These are phyloP conservation scores for Dilophus febrilis DNA, from an alignment of 2,888 invertebrate species.

Conservation along the genomic window DNA sequence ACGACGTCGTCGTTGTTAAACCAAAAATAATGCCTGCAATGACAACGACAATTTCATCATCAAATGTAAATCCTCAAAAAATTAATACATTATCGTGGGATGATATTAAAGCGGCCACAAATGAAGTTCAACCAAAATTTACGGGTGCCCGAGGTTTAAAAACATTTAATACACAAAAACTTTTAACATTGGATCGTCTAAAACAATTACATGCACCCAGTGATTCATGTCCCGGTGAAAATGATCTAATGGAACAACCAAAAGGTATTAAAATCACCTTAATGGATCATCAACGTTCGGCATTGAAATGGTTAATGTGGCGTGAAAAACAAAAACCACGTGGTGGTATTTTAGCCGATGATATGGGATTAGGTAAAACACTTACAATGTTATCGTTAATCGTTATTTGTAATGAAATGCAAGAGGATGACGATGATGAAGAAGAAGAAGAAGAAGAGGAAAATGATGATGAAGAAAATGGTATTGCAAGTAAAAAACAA, in stretches of 20 bases:
- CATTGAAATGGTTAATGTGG: slow-evolving; percentile 78
- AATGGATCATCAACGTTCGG: slow-evolving; percentile 73
- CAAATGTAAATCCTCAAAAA: too few relatives aligned
- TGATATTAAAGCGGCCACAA: too few relatives aligned
- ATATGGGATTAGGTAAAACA: slow-evolving; percentile 44
- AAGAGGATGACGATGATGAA: slow-evolving; percentile 23
- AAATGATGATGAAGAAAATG: slow-evolving; percentile 7
- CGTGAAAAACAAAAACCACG: slow-evolving; percentile 69
- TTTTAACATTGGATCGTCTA: slow-evolving; percentile 52
- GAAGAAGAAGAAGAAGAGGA: slow-evolving; percentile 17
- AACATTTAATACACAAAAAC: slow-evolving; percentile 48
- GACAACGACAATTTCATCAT: too few relatives aligned
- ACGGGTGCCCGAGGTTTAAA: slow-evolving; percentile 38
- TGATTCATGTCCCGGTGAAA: slow-evolving; percentile 44
- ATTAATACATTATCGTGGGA: too few relatives aligned
- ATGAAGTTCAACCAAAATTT: slow-evolving; percentile 16
- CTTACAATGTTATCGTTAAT: slow-evolving; percentile 65
- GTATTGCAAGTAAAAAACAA: slow-evolving; percentile 3
- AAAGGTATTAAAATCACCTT: slow-evolving; percentile 43
- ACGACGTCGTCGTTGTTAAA: too few relatives aligned
- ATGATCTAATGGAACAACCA: slow-evolving; percentile 32
- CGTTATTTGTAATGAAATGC: slow-evolving; percentile 35
- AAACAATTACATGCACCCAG: slow-evolving; percentile 47
- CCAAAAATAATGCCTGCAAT: too few relatives aligned
- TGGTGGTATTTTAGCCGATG: slow-evolving; percentile 70